Evolutionary conservation across 2,797 vertebrate species (phyloP).

Genomic region (Onychomys torridus): DNA sequence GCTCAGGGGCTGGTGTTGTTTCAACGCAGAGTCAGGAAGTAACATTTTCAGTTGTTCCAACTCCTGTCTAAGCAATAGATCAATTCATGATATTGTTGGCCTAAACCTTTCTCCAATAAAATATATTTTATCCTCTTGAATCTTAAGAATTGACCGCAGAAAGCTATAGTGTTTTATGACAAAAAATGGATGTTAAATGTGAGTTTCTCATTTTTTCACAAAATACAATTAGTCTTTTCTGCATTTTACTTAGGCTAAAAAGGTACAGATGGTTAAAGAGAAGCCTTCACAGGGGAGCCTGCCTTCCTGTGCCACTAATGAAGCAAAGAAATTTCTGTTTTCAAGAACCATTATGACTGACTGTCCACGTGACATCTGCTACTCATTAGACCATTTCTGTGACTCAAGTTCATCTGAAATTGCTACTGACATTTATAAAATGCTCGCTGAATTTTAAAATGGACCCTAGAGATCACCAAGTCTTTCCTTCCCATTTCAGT

Average conservation of each 20-base stretch:
- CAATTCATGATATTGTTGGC: slow-evolving; percentile 87
- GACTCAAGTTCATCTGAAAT: slow-evolving; percentile 74
- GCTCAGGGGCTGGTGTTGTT: slow-evolving; percentile 64
- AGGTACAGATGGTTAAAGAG: slow-evolving; percentile 70
- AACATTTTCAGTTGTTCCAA: slow-evolving; percentile 87
- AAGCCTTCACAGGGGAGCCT: slow-evolving; percentile 57
- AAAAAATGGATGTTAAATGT: slow-evolving; percentile 81
- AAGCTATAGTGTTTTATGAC: slow-evolving; percentile 78
- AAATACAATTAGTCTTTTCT: slow-evolving; percentile 56
- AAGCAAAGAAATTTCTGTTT: slow-evolving; percentile 70
- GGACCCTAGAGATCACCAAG: slow-evolving; percentile 66
- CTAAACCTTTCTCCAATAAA: slow-evolving; percentile 84
- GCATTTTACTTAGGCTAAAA: slow-evolving; percentile 63
- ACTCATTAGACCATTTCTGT: slow-evolving; percentile 75
- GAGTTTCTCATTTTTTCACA: slow-evolving; percentile 75
- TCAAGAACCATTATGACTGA: slow-evolving; percentile 56
- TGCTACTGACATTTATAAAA: slow-evolving; percentile 74
- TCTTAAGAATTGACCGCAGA: slow-evolving; percentile 87
- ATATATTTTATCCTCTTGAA: slow-evolving; percentile 86
- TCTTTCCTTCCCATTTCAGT: slow-evolving; percentile 50
- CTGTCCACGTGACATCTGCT: slow-evolving; percentile 68
- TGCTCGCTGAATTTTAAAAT: slow-evolving; percentile 71
- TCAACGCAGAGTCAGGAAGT: slow-evolving; percentile 71
- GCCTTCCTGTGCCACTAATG: slow-evolving; percentile 50
- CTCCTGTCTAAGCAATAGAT: slow-evolving; percentile 84